Evolutionary conservation across 2,888 invertebrate species (phyloP).

Genomic region (Ethmia dodecea): DNA sequence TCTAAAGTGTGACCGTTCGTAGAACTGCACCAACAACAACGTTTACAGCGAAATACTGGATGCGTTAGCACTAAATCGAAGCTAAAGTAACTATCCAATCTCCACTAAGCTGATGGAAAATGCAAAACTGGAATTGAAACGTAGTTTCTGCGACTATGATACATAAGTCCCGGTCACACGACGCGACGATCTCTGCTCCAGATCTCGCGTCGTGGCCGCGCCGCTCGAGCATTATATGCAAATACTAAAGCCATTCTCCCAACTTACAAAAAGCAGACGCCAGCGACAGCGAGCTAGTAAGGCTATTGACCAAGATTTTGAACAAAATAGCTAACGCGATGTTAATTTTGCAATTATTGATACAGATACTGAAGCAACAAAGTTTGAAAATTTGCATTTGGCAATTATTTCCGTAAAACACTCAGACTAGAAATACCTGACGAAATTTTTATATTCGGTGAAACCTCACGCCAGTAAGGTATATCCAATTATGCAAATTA

Average conservation of each 20-base stretch:
- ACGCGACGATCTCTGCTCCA: constrained; percentile 56
- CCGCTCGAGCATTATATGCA: constrained; percentile 63
- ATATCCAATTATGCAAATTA: too few relatives aligned
- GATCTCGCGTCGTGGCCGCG: constrained; percentile 60
- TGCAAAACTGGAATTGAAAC: constrained; percentile 37
- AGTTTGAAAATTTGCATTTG: too few relatives aligned
- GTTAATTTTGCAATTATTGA: constrained; percentile 7
- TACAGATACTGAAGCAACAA: too few relatives aligned
- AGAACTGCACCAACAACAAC: neutral
- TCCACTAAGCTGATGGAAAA: constrained; percentile 6
- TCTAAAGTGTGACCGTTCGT: too few relatives aligned
- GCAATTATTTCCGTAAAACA: too few relatives aligned
- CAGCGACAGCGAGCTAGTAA: constrained; percentile 33
- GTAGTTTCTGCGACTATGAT: constrained; percentile 38
- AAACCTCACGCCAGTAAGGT: too few relatives aligned
- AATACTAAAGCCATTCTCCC: constrained; percentile 46
- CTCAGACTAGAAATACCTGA: too few relatives aligned
- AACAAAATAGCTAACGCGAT: constrained; percentile 11
- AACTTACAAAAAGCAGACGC: constrained; percentile 40
- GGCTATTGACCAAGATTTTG: constrained; percentile 9
- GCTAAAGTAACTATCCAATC: neutral
- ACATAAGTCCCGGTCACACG: constrained; percentile 43
- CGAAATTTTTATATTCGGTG: too few relatives aligned
- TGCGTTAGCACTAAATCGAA: neutral
- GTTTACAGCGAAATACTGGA: constrained; percentile 1